Evolutionary conservation across 2,888 invertebrate genomes (phyloP), one percentile per base, ranked within the genome.

Genomic region (Oeneis ivallda): DNA sequence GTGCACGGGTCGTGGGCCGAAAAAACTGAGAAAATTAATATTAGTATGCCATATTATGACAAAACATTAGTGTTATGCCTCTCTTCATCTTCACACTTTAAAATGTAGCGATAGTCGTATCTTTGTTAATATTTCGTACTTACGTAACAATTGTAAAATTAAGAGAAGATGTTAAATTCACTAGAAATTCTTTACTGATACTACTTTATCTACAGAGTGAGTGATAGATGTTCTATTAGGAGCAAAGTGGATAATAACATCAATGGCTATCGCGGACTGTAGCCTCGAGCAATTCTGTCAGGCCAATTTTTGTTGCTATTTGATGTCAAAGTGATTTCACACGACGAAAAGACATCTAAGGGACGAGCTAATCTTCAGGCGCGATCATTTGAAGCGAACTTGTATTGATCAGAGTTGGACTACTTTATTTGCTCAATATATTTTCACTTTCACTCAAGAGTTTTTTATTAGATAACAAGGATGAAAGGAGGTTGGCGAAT

Each of bases 291-390:
- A 81, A 86, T 85, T 86, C 84, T 73, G 79, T 75, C 79, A 15
- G 19, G 39, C 76, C 82, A 84, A 84, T 84, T 85, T 84, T 84
- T 81, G 83, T 80, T 82, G 77, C 80, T 77, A 84, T 86, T 85
- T 83, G 80, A 81, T 80, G 83, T 79, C 75, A 77, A 80, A 85
- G 78, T 83, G 82, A 83, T 84, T 85, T 84, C 78, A 78, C 83
- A 79, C 19, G 57, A 62, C 74, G 75, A 77, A 80, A 80, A 80
- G 80, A 82, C 77, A 77, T 83, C 77, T 76, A 47, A 62, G 52
- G 41, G 60, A 65, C 34, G 49, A 37, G 17, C 50, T 43, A 58
- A 43, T 60, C 50, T 39, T 5, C 53, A 66, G 32, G 47, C 19
- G 50, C 41, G 45, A 64, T 17, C 52, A 32, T 39, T 54, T 65